Evolutionary conservation across 2,113 vertebrate species (phyloP).

Genomic region (Trichomycterus rosablanca): DNA sequence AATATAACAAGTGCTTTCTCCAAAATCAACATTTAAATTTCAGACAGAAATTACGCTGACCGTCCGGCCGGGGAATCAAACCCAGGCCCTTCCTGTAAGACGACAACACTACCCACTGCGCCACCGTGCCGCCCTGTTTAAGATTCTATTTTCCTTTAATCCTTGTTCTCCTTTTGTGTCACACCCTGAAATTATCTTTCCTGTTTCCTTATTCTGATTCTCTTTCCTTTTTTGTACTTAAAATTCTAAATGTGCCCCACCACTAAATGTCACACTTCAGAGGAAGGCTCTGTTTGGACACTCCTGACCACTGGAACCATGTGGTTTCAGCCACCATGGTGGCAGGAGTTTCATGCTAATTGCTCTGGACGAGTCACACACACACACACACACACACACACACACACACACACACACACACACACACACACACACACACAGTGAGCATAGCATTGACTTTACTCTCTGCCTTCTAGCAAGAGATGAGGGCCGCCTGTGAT

Average conservation of each 20-base stretch:
- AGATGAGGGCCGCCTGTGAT: constrained; percentile 58
- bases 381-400: constrained; percentile 33
- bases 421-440: constrained; percentile 27
- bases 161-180: no score
- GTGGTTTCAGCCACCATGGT: constrained; percentile 63
- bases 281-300: constrained; percentile 69
- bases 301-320: constrained; percentile 60
- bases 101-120: no score
- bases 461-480: constrained; percentile 57
- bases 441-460: constrained; percentile 44
- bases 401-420: constrained; percentile 32
- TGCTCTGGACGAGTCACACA: constrained; percentile 47
- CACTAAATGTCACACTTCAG: constrained; percentile 40
- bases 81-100: no score
- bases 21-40: no score
- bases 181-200: no score
- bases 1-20: no score
- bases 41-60: no score
- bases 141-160: no score
- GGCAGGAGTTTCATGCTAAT: constrained; percentile 67
- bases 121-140: no score
- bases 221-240: constrained; percentile 38
- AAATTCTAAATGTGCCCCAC: constrained; percentile 65
- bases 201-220: constrained; percentile 10
- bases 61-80: no score